Conservation (phyloP, 2,888 invertebrate genomes). For the Papilio demoleus region DNA sequence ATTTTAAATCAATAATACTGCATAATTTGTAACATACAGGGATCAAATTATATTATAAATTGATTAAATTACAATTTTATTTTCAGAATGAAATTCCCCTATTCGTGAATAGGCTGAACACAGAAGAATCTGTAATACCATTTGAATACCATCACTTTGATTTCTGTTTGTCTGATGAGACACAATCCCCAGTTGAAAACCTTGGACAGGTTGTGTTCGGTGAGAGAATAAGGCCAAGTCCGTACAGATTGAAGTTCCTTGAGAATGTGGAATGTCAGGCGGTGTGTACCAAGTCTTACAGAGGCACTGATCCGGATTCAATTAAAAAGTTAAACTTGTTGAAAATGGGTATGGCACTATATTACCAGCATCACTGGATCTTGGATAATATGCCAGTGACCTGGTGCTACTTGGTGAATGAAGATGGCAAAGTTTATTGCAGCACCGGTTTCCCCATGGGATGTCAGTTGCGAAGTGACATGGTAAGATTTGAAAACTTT, state of each 20-base stretch:
- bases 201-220: conserved; percentile 99
- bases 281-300: conserved; percentile 88
- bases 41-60: not conserved
- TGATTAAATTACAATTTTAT: no score
- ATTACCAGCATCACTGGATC: conserved; percentile 99
- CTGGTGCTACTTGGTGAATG: conserved; percentile 94
- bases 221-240: conserved; percentile 98
- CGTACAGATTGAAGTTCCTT: conserved; percentile 94
- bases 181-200: conserved; percentile 96
- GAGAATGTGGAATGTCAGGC: conserved; percentile 86
- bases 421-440: conserved; percentile 89
- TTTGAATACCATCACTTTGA: conserved; percentile 99
- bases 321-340: conserved; percentile 90
- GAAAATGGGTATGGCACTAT: conserved; percentile 95
- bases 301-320: conserved; percentile 84
- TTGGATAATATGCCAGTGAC: conserved; percentile 99
- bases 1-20: not conserved
- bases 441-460: conserved; percentile 99
- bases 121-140: conserved; percentile 98
- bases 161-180: conserved; percentile 92
- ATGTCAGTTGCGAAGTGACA: conserved; percentile 89
- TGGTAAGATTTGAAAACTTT: conserved; percentile 59
- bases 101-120: conserved; percentile 98
- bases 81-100: conserved; percentile 94
- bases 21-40: not conserved